phyloP scores from a whole-genome alignment of 2,113 vertebrate species.

The Baryphthengus martii region DNA sequence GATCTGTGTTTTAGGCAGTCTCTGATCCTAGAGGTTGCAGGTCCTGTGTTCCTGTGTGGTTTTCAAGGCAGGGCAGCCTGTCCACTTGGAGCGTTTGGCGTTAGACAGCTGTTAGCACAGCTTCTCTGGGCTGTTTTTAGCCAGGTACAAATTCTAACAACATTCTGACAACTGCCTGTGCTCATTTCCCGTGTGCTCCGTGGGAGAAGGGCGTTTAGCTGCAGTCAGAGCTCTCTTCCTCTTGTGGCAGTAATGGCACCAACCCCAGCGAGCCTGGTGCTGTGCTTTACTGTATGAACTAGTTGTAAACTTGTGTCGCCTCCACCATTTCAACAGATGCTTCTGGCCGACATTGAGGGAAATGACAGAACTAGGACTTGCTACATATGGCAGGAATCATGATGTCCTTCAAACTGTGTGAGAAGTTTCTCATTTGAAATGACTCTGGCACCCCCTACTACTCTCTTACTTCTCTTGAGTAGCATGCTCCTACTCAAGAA shows the following conservation, averaged over 20 bases:
- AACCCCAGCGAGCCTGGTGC: not conserved
- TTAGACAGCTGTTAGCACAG: not conserved
- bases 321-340: not conserved
- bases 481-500: not conserved
- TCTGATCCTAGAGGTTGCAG: not conserved
- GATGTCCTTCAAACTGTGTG: not conserved
- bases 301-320: not conserved
- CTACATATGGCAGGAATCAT: not conserved
- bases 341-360: not conserved
- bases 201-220: not conserved
- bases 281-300: rapidly evolving
- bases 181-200: rapidly evolving
- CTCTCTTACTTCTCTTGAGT: not conserved
- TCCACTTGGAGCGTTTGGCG: not conserved
- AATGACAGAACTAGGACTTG: not conserved
- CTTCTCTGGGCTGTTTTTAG: not conserved
- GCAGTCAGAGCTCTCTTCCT: not conserved
- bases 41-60: not conserved
- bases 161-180: not conserved
- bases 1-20: not conserved
- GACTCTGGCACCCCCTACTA: not conserved
- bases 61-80: not conserved
- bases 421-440: not conserved
- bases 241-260: not conserved
- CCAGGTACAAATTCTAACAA: not conserved